Evolutionary conservation across 2,797 vertebrate species (phyloP).

Genomic region (Spinus pinus): DNA sequence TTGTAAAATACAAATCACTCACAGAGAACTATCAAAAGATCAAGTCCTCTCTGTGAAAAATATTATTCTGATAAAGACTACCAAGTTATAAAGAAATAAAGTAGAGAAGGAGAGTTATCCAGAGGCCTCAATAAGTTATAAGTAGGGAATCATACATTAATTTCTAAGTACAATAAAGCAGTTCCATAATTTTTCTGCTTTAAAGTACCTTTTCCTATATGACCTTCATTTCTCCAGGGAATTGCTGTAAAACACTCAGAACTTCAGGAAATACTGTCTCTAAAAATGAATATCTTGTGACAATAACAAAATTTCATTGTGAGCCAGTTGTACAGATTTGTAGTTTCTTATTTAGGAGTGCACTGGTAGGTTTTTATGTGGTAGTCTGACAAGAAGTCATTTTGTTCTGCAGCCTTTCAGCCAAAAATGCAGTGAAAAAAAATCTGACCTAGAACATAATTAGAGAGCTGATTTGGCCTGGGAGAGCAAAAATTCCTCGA

Average conservation of each 20-base stretch:
- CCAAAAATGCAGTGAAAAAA: background rate
- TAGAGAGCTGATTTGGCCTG: background rate
- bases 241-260: background rate
- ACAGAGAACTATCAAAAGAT: background rate
- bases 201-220: background rate
- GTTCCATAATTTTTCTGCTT: background rate
- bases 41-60: background rate
- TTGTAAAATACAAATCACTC: background rate
- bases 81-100: background rate
- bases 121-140: background rate
- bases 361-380: background rate
- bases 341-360: background rate
- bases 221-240: background rate
- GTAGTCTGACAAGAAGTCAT: background rate
- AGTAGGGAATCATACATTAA: background rate
- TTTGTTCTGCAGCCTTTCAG: background rate
- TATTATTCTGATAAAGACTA: background rate
- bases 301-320: background rate
- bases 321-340: background rate
- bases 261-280: background rate
- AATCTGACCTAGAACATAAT: background rate
- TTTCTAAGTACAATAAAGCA: background rate
- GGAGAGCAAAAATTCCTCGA: background rate
- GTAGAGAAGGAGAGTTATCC: background rate
- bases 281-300: background rate